Base-by-base conservation (phyloP, 1,140 invertebrate species). In the Anoplolepis gracilipes region DNA sequence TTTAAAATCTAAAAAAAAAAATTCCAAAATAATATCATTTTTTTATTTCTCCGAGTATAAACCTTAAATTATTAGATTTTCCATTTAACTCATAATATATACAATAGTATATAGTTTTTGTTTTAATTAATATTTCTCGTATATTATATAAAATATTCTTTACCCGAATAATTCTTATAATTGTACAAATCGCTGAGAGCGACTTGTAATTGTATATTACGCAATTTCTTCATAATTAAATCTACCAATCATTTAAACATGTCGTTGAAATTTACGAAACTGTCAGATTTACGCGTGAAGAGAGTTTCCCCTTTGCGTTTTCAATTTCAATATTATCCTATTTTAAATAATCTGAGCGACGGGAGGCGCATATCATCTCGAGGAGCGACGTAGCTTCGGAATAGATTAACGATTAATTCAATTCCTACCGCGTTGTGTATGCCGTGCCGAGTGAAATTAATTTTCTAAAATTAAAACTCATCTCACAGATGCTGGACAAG, bases 371-470 rank as follows among this genome's bases (percentile, higher is more conserved):
- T 13, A 42, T 73, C 36, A 25, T 46, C 67, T 73, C 67, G 65
- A 39, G 36, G 4, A 72, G 19, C 64, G 49, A 39, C 33, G 11
- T 30, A 30, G 36, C 39, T 49, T 16, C 22, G 33, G 49, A 70
- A 55, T 57, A 39, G 65, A 25, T 49, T 57, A 72, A 70, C 65
- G 78, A 81, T 81, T 81, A 70, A 81, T 81, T 72, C 78, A 57
- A 81, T 70, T 33, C 65, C 25, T 16, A 16, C 1, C 22, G 30
- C 2, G 36, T 49, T 49, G 46, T 49, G 46, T 49, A 16, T 16
- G 46, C 46, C n/a, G 64, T 36, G 49, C 30, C 8, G 77, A 30
- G 8, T 55, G 64, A 72, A 59, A 72, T 70, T 57, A 72, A 81
- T 81, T 81, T 81, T 81, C 49, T 61, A n/a, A 57, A 72, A 72